A percentile compares a stretch with the other conserved stretches of the same genome.
These are phyloP conservation scores for Diadegma fenestrale DNA, from an alignment of 2,888 invertebrate species.

Conservation along the genomic window DNA sequence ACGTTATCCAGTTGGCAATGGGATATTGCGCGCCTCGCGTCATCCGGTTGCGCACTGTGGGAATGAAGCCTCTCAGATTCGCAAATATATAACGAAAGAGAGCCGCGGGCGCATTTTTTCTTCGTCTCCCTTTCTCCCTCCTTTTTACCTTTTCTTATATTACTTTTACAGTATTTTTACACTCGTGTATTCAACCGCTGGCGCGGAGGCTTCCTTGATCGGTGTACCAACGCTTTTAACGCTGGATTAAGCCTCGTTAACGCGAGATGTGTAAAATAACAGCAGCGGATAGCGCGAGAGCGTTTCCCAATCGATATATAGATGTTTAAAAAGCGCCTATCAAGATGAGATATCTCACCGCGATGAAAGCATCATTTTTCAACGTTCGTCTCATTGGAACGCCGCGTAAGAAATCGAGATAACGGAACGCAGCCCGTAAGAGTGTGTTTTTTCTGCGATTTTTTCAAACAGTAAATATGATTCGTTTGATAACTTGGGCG, in stretches of 20 bases:
- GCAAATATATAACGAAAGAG: slow-evolving; percentile 30
- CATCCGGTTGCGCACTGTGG: slow-evolving; percentile 72
- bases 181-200: neutral
- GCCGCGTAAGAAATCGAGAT: slow-evolving; percentile 3
- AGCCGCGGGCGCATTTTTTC: slow-evolving; percentile 27
- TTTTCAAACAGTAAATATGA: neutral
- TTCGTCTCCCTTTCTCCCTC: slow-evolving; percentile 15
- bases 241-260: slow-evolving; percentile 34
- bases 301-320: slow-evolving; percentile 2
- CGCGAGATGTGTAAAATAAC: slow-evolving; percentile 2
- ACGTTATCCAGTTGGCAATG: slow-evolving; percentile 67
- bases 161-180: slow-evolving; percentile 14
- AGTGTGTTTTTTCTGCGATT: neutral
- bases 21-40: slow-evolving; percentile 65
- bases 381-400: neutral
- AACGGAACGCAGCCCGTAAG: neutral
- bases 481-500: neutral
- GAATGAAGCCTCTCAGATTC: slow-evolving; percentile 67
- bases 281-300: neutral
- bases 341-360: slow-evolving; percentile 8
- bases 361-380: slow-evolving; percentile 7
- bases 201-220: slow-evolving; percentile 1
- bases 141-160: slow-evolving; percentile 21
- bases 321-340: neutral
- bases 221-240: slow-evolving; percentile 13